Evolutionary conservation across 2,888 invertebrate genomes (phyloP).

Genomic region (Dastarcus helophoroides): DNA sequence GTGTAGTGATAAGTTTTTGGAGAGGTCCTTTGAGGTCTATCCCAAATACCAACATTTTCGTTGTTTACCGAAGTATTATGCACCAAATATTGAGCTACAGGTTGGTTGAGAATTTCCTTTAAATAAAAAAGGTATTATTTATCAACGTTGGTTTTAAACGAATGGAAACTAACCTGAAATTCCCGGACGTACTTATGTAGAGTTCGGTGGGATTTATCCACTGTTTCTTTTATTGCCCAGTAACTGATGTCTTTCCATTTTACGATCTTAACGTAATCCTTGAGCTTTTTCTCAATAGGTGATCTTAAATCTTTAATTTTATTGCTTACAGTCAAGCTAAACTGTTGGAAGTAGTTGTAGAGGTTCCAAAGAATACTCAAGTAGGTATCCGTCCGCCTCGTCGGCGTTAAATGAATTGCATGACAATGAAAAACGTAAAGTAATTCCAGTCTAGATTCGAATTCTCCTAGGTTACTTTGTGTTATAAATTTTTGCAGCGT

Average conservation of each 20-base stretch:
- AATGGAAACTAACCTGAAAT: constrained; percentile 49
- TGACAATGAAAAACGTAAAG: constrained; percentile 75
- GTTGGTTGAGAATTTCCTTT: constrained; percentile 46
- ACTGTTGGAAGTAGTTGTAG: constrained; percentile 75
- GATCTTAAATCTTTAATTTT: constrained; percentile 56
- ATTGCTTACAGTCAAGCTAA: constrained; percentile 49
- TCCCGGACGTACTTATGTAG: constrained; percentile 79
- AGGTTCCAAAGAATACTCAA: constrained; percentile 68
- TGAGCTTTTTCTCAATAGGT: constrained; percentile 85
- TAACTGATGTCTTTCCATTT: constrained; percentile 92
- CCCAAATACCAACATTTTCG: constrained; percentile 49
- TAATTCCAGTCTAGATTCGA: constrained; percentile 62
- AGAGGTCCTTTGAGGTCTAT: constrained; percentile 44
- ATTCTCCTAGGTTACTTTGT: constrained; percentile 74
- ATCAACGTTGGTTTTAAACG: neutral
- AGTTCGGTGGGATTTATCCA: constrained; percentile 77
- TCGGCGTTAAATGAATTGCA: constrained; percentile 42
- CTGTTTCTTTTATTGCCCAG: constrained; percentile 82
- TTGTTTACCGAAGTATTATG: constrained; percentile 29
- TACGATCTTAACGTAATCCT: constrained; percentile 89
- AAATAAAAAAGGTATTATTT: no score
- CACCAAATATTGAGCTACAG: constrained; percentile 38
- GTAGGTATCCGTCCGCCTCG: constrained; percentile 39
- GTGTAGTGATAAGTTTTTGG: constrained; percentile 41
- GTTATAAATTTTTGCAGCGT: constrained; percentile 75